phyloP scores from a whole-genome alignment of 1,140 invertebrate genomes.

The Cylas formicarius region DNA sequence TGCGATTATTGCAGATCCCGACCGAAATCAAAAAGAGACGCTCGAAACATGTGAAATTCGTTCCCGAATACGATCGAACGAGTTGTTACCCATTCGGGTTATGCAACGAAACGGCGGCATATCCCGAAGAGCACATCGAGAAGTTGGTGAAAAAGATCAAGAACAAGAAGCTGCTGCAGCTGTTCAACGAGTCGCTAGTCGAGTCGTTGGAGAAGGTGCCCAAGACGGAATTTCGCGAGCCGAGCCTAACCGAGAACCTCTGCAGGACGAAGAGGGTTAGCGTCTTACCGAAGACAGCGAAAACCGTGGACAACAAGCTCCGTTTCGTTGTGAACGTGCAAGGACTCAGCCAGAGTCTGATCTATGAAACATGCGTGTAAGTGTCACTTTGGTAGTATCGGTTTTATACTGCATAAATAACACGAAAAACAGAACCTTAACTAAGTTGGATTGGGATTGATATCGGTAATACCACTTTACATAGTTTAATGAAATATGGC shows the following conservation, averaged over 20 bases:
- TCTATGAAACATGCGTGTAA: conserved; percentile 31
- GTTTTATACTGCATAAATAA: too few relatives aligned
- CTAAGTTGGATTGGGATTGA: too few relatives aligned
- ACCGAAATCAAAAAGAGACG: too few relatives aligned
- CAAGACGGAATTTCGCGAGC: conserved; percentile 3
- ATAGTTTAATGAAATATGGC: too few relatives aligned
- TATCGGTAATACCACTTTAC: too few relatives aligned
- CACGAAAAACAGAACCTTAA: too few relatives aligned
- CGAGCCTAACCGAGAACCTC: conserved; percentile 16
- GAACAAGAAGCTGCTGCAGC: conserved; percentile 13
- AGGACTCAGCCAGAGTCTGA: conserved; percentile 20
- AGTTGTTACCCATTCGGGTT: too few relatives aligned
- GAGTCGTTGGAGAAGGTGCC: conserved; percentile 17
- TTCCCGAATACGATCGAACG: too few relatives aligned
- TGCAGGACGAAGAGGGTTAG: conserved; percentile 24
- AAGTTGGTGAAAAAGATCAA: conserved; percentile 21
- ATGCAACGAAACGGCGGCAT: conserved; percentile 16
- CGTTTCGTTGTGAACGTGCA: conserved; percentile 26
- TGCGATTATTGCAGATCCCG: too few relatives aligned
- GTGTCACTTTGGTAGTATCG: too few relatives aligned
- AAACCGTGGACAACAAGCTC: conserved; percentile 18
- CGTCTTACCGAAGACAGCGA: conserved; percentile 18
- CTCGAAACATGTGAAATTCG: too few relatives aligned
- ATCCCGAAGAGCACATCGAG: conserved; percentile 24
- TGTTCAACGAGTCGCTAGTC: conserved; percentile 21